phyloP scores from a whole-genome alignment of 2,888 invertebrate genomes.

The Troglohyphantes excavatus region DNA sequence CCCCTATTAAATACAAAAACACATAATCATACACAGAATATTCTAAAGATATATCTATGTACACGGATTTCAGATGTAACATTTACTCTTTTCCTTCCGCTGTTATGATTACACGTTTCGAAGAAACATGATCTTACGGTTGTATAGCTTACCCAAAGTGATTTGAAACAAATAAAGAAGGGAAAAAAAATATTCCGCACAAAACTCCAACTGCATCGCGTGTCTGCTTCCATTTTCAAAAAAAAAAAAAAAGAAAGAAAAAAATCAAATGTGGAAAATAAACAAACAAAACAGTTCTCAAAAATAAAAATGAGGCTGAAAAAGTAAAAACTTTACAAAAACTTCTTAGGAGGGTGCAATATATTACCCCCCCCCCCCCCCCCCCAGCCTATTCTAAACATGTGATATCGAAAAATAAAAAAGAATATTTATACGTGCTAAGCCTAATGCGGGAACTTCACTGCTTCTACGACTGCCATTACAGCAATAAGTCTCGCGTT shows the following conservation, averaged over 20 bases:
- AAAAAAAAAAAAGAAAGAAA: background rate
- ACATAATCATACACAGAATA: conserved; percentile 23
- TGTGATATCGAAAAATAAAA: background rate
- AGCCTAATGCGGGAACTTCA: conserved; percentile 31
- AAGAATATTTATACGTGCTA: conserved; percentile 14
- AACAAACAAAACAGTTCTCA: conserved; percentile 21
- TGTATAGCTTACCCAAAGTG: background rate
- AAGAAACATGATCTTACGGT: conserved; percentile 27
- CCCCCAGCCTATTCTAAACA: conserved; percentile 27
- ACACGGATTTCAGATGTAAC: conserved; percentile 1
- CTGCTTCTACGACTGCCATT: conserved; percentile 26
- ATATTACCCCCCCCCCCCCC: background rate
- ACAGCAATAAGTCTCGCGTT: conserved; percentile 63
- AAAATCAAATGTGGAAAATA: too few species aligned
- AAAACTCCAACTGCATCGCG: conserved; percentile 37
- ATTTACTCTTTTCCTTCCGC: background rate
- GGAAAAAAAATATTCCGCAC: background rate
- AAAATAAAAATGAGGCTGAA: background rate
- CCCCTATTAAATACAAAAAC: background rate
- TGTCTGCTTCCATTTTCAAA: conserved; percentile 30
- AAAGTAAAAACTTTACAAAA: conserved; percentile 7
- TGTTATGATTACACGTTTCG: conserved; percentile 33
- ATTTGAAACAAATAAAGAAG: background rate
- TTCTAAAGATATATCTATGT: conserved; percentile 6
- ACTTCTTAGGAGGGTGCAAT: background rate